Conservation (phyloP, 2,888 invertebrate species). For the Philereme vetulata region DNA sequence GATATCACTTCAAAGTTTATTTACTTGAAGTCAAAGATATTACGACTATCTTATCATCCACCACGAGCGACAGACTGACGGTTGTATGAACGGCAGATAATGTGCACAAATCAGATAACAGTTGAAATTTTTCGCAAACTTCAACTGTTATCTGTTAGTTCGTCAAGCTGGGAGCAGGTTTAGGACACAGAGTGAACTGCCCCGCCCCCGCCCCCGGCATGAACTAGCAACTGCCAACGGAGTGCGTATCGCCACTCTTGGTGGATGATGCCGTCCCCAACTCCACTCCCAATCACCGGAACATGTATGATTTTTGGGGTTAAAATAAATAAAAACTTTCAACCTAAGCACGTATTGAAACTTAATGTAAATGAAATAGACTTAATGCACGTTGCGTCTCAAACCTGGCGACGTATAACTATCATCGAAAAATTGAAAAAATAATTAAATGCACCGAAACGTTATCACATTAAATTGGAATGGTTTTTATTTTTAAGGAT, state of each 20-base stretch:
- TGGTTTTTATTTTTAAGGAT: constrained; percentile 3
- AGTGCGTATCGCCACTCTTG: background rate
- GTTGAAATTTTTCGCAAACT: too few species aligned
- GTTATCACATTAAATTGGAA: constrained; percentile 8
- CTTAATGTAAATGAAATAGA: too few species aligned
- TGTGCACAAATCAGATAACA: background rate
- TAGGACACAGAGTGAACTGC: background rate
- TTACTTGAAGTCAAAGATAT: background rate
- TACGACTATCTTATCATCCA: constrained; percentile 16
- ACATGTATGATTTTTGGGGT: background rate
- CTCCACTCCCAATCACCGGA: constrained; percentile 26
- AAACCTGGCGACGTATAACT: constrained; percentile 5
- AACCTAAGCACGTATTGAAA: background rate
- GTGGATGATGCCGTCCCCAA: constrained; percentile 26
- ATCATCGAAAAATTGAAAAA: too few species aligned
- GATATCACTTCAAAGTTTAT: constrained; percentile 1
- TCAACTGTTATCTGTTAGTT: too few species aligned
- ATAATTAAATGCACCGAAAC: background rate
- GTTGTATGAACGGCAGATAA: background rate
- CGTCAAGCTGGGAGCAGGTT: background rate
- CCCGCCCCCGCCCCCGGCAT: background rate
- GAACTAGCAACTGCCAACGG: background rate
- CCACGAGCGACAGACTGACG: background rate
- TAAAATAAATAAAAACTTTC: too few species aligned
- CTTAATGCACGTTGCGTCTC: constrained; percentile 7